Evolutionary conservation across 2,113 vertebrate genomes (phyloP), one percentile per base, ranked within the genome.

Genomic region (Mobula hypostoma): DNA sequence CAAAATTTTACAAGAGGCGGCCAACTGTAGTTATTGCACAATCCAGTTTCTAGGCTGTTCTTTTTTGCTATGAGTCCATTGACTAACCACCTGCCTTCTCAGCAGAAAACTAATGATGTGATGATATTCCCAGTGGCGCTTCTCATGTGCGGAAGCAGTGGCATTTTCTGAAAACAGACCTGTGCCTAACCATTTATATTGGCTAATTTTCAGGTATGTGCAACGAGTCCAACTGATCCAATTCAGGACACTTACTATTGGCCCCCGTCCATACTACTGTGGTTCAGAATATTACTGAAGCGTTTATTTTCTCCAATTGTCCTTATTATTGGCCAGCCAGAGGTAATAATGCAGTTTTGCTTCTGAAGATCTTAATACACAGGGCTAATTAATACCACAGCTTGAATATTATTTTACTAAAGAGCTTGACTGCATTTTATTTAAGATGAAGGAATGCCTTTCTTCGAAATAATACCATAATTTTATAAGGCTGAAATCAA

Each of bases 151-250:
- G 68, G 17, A 56, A 24, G 17, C 70, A 93, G 48, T 76, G 91
- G 91, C 70, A 93, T 74, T 74, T 74, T 14, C 91, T 93, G 36
- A 93, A 74, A 74, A 36, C 36, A 56, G n/a, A 93, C 91, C 91
- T 93, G 7, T 27, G 19, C 70, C 91, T 56, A 93, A 48, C 40
- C 70, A 74, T 93, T 93, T 74, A 66, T 90, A 56, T 27, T 76
- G 91, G 91, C 68, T 27, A 56, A 93, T 56, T 56, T 90, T 90
- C 85, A 90, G 58, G 85, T 66, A 88, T 90, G 66, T 90, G 11
- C 61, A 90, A 66, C 66, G 48, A 58, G 32, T 68, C 70, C 74
- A 93, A 56, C 19, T 92, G 66, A 63, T 70, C 32, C 88, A 70
- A 93, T 93, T 93, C 68, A 76, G 91, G 21, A 24, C 68, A 72